These are phyloP conservation scores for Barnardius zonarius DNA, from an alignment of 2,113 vertebrate genomes.

Conservation along the genomic window DNA sequence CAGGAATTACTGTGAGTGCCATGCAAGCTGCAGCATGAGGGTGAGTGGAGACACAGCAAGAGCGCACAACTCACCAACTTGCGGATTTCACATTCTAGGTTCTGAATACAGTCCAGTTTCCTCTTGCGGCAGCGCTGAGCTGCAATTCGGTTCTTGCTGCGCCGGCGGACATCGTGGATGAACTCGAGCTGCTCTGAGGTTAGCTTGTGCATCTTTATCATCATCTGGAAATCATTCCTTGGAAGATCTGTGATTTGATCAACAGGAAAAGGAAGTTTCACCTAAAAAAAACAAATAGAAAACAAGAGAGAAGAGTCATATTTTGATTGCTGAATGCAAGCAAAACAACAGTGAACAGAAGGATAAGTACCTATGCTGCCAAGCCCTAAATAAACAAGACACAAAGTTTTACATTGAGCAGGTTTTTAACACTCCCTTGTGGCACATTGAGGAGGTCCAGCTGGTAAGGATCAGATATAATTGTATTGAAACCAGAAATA, in stretches of 20 bases:
- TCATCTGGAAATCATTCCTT: constrained; percentile 99
- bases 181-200: constrained; percentile 98
- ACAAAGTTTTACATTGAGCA: not conserved
- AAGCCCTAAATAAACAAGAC: not conserved
- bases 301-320: constrained; percentile 14
- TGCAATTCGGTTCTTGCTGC: constrained; percentile 98
- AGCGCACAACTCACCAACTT: constrained; percentile 83
- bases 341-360: not conserved
- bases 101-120: constrained; percentile 98
- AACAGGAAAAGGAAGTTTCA: constrained; percentile 98
- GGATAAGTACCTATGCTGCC: not conserved
- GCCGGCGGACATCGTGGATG: constrained; percentile 93
- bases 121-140: constrained; percentile 98
- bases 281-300: constrained; percentile 76
- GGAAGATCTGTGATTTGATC: constrained; percentile 99
- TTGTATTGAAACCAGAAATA: not conserved
- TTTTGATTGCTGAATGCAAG: not conserved
- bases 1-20: not conserved
- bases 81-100: constrained; percentile 97
- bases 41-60: rapidly evolving
- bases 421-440: not conserved
- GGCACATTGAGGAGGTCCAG: not conserved
- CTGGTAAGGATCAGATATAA: not conserved
- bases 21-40: rapidly evolving
- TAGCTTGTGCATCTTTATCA: constrained; percentile 99